Percentiles rank a stretch among this genome's conserved stretches.
phyloP scores from a whole-genome alignment of 1,140 invertebrate genomes.

The Laodelphax striatellus region DNA sequence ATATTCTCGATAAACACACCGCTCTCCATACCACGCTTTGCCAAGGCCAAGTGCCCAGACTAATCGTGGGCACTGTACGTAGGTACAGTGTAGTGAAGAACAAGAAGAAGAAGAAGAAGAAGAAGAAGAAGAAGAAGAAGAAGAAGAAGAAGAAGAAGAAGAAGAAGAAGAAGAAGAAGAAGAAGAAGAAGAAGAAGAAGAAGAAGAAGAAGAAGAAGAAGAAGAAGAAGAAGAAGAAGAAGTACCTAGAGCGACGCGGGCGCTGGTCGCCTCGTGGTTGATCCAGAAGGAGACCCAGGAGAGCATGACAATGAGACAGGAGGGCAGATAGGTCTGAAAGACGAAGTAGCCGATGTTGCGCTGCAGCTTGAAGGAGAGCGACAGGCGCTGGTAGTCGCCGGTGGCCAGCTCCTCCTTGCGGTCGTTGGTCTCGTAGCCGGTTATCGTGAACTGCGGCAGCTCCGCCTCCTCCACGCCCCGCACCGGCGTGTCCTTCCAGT shows the following conservation, averaged over 20 bases:
- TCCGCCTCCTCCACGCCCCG: constrained; percentile 87
- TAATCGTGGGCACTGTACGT: too few species aligned
- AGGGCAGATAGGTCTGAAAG: constrained; percentile 70
- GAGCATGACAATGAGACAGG: constrained; percentile 71
- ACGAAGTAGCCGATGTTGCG: constrained; percentile 74
- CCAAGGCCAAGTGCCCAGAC: too few species aligned
- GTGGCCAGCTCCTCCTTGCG: constrained; percentile 80
- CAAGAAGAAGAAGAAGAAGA: too few species aligned
- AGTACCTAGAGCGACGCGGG: constrained; percentile 65
- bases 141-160: too few species aligned
- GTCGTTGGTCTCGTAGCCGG: constrained; percentile 87
- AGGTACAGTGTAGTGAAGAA: too few species aligned
- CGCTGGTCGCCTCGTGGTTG: constrained; percentile 69
- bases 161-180: too few species aligned
- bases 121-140: too few species aligned
- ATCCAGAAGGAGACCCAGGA: constrained; percentile 88
- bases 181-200: too few species aligned
- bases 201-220: too few species aligned
- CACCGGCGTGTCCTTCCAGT: constrained; percentile 80
- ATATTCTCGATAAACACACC: too few species aligned
- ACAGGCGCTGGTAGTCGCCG: constrained; percentile 85
- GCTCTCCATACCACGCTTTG: too few species aligned
- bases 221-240: too few species aligned
- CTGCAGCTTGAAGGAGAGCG: constrained; percentile 62
- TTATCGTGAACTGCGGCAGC: constrained; percentile 90